Base-by-base conservation (phyloP, 2,888 invertebrate species). In the Linnaemya tessellans region DNA sequence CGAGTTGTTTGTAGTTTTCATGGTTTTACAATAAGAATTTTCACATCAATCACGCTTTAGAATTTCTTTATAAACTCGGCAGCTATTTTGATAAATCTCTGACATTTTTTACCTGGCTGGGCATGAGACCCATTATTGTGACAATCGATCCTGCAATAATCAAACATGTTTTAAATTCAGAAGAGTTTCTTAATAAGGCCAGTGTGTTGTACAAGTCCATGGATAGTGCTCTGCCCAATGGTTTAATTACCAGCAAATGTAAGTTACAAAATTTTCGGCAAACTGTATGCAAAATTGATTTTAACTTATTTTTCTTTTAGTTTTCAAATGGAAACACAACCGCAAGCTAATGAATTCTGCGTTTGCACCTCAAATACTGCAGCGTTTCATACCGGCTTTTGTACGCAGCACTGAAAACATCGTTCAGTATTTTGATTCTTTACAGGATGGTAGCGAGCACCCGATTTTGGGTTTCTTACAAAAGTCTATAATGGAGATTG, bases 111-210 rank as follows among this genome's bases (percentile, higher is more conserved):
- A 64, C 84, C 11, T 87, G 85, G 84, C 25, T 83, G 10, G 87
- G 86, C 10, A 56, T 71, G 15, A 20, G 80, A 9, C 87, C 87
- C 0, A 75, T 87, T 30, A 18, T 87, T 15, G 65, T 85, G 4
- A 86, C 85, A 0, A 80, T 77, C 1, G 87, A 87, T 73, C 87
- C 87, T 0, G 35, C 35, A 15, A 2, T 87, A 3, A 77, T 81
- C 25, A 87, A 87, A 56, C 73, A 81, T n/a, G 56, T 87, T 46
- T 84, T 88, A 0, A 86, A 85, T 20, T 87, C 87, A 3, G 74
- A 78, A 5, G 81, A 83, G 35, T 87, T 87, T 49, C 35, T 88
- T 0, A 79, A 88, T 41, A 88, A 87, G 58, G 80, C 80, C 11
- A 43, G 35, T 41, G 43, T 67, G 35, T 49, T 80, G 13, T 84